phyloP scores from a whole-genome alignment of 2,797 vertebrate genomes.

The Nyctalus aviator region DNA sequence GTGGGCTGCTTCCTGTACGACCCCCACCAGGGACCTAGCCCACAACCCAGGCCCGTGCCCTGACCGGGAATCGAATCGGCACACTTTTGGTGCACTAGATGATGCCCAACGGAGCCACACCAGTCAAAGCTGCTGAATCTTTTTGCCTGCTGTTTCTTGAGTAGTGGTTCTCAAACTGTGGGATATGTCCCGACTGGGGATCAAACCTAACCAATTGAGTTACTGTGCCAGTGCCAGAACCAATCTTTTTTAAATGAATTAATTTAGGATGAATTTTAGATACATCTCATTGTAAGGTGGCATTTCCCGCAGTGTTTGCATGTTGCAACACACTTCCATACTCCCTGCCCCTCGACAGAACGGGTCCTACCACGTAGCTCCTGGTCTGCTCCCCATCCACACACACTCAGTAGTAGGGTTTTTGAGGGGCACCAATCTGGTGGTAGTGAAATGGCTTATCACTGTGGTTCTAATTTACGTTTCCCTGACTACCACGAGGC shows the following conservation, averaged over 20 bases:
- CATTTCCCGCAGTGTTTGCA: not conserved
- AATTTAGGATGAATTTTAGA: not conserved
- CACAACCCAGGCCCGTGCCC: too few relatives aligned
- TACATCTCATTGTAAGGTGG: not conserved
- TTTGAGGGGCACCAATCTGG: not conserved
- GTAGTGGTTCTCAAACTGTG: not conserved
- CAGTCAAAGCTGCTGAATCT: not conserved
- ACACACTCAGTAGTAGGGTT: not conserved
- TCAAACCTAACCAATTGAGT: not conserved
- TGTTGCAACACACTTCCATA: fast-evolving
- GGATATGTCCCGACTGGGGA: not conserved
- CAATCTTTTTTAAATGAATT: not conserved
- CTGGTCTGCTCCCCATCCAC: too few relatives aligned
- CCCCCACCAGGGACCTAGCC: too few relatives aligned
- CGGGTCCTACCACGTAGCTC: not conserved
- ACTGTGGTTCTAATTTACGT: not conserved
- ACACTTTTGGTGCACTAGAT: too few relatives aligned
- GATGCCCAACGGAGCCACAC: not conserved
- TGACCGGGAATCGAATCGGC: not conserved
- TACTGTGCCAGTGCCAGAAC: not conserved
- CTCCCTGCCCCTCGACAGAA: fast-evolving
- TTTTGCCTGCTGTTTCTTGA: not conserved
- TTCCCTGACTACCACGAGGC: not conserved
- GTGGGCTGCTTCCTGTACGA: too few relatives aligned
- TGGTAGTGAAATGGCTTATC: not conserved